Evolutionary conservation across 2,888 invertebrate species (phyloP).

Genomic region (Xanthia icteritia): DNA sequence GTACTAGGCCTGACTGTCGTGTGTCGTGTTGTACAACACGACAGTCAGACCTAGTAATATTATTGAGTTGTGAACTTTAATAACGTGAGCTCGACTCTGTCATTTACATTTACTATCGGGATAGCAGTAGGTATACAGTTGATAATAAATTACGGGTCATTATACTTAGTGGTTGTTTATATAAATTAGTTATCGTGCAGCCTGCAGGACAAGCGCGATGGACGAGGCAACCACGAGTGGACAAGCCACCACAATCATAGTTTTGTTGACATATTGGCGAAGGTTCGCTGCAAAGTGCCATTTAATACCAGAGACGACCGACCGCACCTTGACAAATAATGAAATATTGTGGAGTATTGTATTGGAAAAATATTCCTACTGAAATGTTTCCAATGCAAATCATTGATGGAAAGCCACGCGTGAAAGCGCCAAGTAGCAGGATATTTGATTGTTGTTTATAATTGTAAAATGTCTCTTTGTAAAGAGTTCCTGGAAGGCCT

Average conservation of each 20-base stretch:
- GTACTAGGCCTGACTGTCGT: too few species aligned
- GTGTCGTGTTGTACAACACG: too few species aligned
- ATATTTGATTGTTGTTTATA: neutral
- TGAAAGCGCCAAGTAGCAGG: neutral
- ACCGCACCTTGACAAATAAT: neutral
- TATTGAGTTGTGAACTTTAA: neutral
- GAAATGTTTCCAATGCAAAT: neutral
- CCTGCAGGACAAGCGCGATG: conserved; percentile 2
- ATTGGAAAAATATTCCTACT: neutral
- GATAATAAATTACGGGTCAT: conserved; percentile 41
- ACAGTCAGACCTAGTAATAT: neutral
- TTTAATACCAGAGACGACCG: neutral
- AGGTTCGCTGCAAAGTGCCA: neutral
- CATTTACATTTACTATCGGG: conserved; percentile 27
- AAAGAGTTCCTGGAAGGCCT: neutral
- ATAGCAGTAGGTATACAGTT: conserved; percentile 6
- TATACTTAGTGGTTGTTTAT: conserved; percentile 29
- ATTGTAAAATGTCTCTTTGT: neutral
- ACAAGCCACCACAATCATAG: neutral
- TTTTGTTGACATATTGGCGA: neutral
- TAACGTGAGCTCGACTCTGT: neutral
- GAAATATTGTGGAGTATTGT: neutral
- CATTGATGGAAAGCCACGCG: neutral
- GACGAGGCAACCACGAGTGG: neutral
- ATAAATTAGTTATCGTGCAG: conserved; percentile 5